Evolutionary conservation across 2,797 vertebrate genomes (phyloP), one percentile per base, ranked within the genome.

Genomic region (Clarias laeviceps): DNA sequence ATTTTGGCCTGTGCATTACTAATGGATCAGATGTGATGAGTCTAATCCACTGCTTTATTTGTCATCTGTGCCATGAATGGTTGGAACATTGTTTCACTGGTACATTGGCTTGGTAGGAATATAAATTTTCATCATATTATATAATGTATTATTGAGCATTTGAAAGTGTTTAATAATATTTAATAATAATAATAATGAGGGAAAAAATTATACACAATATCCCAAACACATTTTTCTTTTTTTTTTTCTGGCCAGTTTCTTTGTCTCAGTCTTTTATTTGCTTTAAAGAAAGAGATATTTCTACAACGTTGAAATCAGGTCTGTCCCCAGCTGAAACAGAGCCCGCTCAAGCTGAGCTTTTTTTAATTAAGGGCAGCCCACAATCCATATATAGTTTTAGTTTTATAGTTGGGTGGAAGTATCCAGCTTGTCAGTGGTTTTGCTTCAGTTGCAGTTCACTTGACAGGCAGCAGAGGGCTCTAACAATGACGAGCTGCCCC

Each of bases 301-400:
- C n/a, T 22, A 62, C 7, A 8, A 62, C 61, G 6, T 18, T 15
- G n/a, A 66, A 66, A 66, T 66, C n/a, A 66, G n/a, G 12, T 29
- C 64, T 29, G 64, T 32, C 18, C 45, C 14, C 73, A 74, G 72
- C 72, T 76, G n/a, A 54, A 76, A 54, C 37, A 56, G 4, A 72
- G 22, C 72, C 72, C 56, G 5, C 45, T 17, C 50, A 27, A 74
- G 73, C 73, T 56, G 54, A 32, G 73, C 27, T 50, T 76, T 76
- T 74, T 76, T 57, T 76, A 29, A 76, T 76, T 29, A 57, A 56
- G 54, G n/a, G 15, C 50, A 76, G 32, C 73, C 54, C 50, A 57
- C 54, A 76, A 56, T 18, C 73, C n/a, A 76, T 57, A 29, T 76
- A 76, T 76, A 76, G 73, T 32, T 76, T 32, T 54, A 29, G 45